Conservation (phyloP, 2,113 vertebrate species). For the Atrichornis clamosus region DNA sequence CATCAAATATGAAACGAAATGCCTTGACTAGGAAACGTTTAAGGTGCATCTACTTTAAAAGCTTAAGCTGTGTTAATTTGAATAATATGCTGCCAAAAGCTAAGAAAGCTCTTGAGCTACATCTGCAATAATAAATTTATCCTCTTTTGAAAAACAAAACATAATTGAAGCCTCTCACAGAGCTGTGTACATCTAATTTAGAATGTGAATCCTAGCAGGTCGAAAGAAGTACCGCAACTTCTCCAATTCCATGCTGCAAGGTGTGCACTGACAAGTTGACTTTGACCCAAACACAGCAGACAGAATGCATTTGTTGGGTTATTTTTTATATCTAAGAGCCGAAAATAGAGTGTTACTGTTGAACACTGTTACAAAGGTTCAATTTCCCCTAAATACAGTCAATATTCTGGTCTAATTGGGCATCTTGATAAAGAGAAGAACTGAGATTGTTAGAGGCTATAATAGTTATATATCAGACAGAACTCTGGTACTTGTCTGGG, state of each 20-base stretch:
- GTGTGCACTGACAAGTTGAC: background rate
- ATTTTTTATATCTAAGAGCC: background rate
- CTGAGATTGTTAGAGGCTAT: background rate
- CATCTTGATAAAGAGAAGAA: background rate
- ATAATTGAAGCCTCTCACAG: background rate
- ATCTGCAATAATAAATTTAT: background rate
- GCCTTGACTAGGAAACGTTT: background rate
- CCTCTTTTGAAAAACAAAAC: background rate
- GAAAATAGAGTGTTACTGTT: background rate
- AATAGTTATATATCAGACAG: background rate
- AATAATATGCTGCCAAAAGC: background rate
- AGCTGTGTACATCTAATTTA: background rate
- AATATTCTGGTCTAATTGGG: background rate
- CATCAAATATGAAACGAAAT: background rate
- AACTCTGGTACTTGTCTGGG: background rate
- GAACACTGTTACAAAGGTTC: background rate
- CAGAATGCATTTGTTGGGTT: background rate
- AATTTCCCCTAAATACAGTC: background rate
- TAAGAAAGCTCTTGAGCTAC: background rate
- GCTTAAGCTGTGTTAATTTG: constrained; percentile 9
- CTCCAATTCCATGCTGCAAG: background rate
- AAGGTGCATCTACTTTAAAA: constrained; percentile 15
- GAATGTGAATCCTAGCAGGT: background rate
- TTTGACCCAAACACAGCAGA: background rate
- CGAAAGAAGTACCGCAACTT: accelerated